Evolutionary conservation across 2,888 invertebrate species (phyloP).

Genomic region (Drosophila pseudotakahashii): DNA sequence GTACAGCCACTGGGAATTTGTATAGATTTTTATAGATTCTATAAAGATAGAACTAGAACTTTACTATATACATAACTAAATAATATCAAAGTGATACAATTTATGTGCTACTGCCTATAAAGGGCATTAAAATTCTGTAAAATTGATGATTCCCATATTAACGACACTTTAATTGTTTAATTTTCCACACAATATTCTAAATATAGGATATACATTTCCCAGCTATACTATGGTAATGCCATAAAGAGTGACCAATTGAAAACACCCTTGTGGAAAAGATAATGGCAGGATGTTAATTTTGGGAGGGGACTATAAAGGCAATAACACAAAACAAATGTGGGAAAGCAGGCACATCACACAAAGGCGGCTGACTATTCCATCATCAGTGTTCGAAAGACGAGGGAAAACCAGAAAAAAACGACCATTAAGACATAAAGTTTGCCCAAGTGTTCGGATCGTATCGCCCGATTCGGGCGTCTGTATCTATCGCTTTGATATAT

Average conservation of each 20-base stretch:
- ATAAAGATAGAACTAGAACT: background rate
- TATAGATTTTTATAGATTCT: background rate
- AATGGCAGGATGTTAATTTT: constrained; percentile 4
- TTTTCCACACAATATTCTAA: background rate
- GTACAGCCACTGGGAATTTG: background rate
- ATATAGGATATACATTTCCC: background rate
- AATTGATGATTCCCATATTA: background rate
- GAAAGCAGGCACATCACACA: constrained; percentile 15
- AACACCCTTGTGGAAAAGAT: constrained; percentile 10
- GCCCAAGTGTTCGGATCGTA: constrained; percentile 27
- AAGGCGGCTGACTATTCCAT: constrained; percentile 11
- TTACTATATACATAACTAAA: too few relatives aligned
- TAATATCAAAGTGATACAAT: too few relatives aligned
- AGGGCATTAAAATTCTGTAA: background rate
- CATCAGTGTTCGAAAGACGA: constrained; percentile 1
- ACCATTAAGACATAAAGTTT: constrained; percentile 34
- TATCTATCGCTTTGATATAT: constrained; percentile 34
- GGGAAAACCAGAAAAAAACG: constrained; percentile 1
- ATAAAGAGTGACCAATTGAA: constrained; percentile 6
- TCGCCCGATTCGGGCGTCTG: constrained; percentile 8
- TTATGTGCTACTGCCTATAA: background rate
- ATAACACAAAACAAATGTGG: constrained; percentile 40
- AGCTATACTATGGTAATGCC: too few relatives aligned
- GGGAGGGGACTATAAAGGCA: constrained; percentile 3
- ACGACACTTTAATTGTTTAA: background rate